Conservation (phyloP, 2,797 vertebrate species). For the Rhinoraja longicauda region DNA sequence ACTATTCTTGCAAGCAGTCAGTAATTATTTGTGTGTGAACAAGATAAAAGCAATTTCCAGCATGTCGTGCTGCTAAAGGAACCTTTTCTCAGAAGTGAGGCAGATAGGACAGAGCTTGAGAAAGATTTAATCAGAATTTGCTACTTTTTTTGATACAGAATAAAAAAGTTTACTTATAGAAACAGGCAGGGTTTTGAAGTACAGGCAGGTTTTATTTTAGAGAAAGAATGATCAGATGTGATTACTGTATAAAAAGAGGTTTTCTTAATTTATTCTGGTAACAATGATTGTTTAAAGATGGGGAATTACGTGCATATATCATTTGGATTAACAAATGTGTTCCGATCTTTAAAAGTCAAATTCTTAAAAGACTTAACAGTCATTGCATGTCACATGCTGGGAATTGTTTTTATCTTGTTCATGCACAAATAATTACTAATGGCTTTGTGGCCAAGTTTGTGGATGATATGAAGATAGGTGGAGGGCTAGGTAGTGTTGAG, state of each 20-base stretch:
- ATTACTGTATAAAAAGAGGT: not conserved
- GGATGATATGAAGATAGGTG: too few species aligned
- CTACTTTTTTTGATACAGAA: not conserved
- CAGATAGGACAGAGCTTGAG: not conserved
- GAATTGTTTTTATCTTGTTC: not conserved
- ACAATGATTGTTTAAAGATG: not conserved
- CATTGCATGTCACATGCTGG: not conserved
- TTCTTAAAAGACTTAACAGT: too few species aligned
- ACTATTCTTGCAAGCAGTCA: conserved; percentile 5
- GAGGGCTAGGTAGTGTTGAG: too few species aligned
- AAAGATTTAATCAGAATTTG: not conserved
- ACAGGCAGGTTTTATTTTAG: not conserved
- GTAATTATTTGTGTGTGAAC: not conserved
- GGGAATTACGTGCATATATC: not conserved
- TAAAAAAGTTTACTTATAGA: not conserved
- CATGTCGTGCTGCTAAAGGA: conserved; percentile 1
- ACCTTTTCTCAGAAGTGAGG: not conserved
- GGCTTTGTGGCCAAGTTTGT: not conserved
- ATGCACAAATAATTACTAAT: not conserved
- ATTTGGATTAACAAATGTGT: not conserved
- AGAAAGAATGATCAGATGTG: not conserved
- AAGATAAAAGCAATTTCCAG: not conserved
- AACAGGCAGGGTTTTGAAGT: not conserved
- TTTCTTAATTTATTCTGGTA: not conserved
- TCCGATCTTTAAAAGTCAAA: not conserved